Conservation (phyloP, 1,140 invertebrate genomes). For the Sipha flava region DNA sequence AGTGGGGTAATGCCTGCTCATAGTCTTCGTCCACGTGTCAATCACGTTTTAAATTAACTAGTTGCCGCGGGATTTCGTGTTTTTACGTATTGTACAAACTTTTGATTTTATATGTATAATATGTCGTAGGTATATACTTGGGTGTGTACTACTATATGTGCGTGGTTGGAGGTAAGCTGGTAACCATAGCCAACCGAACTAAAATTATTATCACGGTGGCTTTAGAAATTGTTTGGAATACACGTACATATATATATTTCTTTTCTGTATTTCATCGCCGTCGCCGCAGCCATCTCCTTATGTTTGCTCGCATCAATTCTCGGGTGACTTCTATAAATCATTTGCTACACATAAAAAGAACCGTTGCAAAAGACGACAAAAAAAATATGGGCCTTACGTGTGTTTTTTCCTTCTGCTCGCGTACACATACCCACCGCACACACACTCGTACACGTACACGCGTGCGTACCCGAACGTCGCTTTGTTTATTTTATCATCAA, state of each 20-base stretch:
- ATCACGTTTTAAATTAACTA: background rate
- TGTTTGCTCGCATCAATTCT: conserved; percentile 10
- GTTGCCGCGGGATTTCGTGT: background rate
- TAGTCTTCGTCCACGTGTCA: background rate
- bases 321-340: conserved; percentile 22
- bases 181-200: background rate
- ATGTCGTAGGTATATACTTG: background rate
- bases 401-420: background rate
- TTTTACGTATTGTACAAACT: background rate
- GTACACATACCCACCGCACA: background rate
- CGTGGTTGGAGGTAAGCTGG: too few relatives aligned
- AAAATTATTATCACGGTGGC: background rate
- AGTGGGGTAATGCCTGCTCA: too few relatives aligned
- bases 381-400: background rate
- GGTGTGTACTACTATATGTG: background rate
- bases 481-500: conserved; percentile 18
- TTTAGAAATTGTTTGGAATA: background rate
- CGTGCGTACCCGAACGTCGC: background rate
- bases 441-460: background rate
- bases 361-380: background rate
- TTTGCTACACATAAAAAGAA: background rate
- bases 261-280: background rate
- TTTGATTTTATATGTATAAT: background rate
- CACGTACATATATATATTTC: background rate
- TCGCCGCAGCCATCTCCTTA: background rate